Evolutionary conservation across 2,113 vertebrate genomes (phyloP), one percentile per base, ranked within the genome.

Genomic region (Psilopogon haemacephalus): DNA sequence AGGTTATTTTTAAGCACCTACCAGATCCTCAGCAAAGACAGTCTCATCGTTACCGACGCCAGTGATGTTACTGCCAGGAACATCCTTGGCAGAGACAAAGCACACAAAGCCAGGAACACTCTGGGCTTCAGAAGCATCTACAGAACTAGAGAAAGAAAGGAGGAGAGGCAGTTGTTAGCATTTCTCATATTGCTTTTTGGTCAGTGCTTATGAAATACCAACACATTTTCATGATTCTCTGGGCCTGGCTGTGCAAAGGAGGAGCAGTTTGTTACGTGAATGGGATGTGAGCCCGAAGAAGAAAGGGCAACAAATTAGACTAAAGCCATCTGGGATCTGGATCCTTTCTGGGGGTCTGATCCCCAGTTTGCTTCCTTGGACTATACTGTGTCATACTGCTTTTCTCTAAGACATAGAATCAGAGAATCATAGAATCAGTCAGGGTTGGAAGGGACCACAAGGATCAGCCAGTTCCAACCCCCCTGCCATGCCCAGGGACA

Each of bases 21-120:
- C 99, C 98, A 97, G 89, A 35, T 97, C 83, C 9, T 98, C 75
- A 5, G 99, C 99, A 67, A 99, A 97, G 84, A 99, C 96, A 0
- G 97, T 98, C 95, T 99, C 99, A 35, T 99, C 99, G 5, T 97
- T 95, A 50, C 82, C 55, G 0, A 97, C 18, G 50, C 99, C 99
- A 6, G 98, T 98, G 58, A 65, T 5, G 19, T 99, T 99, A 78
- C 98, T 98, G 35, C 98, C 98, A 3, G 98, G 98, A 92, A 99
- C 65, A 86, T 99, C 99, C 10, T 97, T 95, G 8, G 97, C 97
- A 0, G 98, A 98, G 70, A 99, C 40, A n/a, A 98, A 99, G 58
- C 97, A 97, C 55, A 98, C 96, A 42, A 99, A 98, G 4, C 99
- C 99, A 16, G 99, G 98, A 44, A 98, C 80, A 4, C 55, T 62